phyloP scores from a whole-genome alignment of 2,888 invertebrate species.

The Scaptomyza flava region DNA sequence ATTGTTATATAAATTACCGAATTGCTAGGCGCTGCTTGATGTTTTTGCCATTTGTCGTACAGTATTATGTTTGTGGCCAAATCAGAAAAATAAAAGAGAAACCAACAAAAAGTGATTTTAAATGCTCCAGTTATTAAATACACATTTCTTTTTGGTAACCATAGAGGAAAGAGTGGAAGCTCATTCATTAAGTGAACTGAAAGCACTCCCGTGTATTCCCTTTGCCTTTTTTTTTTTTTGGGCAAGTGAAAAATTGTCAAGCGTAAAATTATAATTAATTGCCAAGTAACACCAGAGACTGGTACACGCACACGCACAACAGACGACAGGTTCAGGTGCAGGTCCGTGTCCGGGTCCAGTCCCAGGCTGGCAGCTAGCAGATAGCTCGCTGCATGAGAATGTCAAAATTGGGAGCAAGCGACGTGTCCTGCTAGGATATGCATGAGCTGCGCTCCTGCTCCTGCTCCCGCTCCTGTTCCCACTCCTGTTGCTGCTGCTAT shows the following conservation, averaged over 20 bases:
- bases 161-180: background rate
- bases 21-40: slow-evolving; percentile 18
- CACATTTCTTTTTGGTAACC: slow-evolving; percentile 32
- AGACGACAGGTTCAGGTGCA: slow-evolving; percentile 15
- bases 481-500: background rate
- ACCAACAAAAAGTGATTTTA: slow-evolving; percentile 20
- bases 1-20: slow-evolving; percentile 39
- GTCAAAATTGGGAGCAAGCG: slow-evolving; percentile 41
- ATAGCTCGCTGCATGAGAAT: slow-evolving; percentile 45
- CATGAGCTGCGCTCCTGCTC: slow-evolving; percentile 15
- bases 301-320: slow-evolving; percentile 50
- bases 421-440: slow-evolving; percentile 36
- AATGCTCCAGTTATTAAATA: slow-evolving; percentile 49
- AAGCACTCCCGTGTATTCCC: slow-evolving; percentile 10
- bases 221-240: slow-evolving; percentile 41
- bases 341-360: slow-evolving; percentile 6
- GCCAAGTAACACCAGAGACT: slow-evolving; percentile 55
- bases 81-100: slow-evolving; percentile 3
- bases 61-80: slow-evolving; percentile 10
- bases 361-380: slow-evolving; percentile 28
- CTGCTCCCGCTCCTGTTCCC: slow-evolving; percentile 3
- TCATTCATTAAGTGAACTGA: slow-evolving; percentile 38
- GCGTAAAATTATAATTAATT: slow-evolving; percentile 79
- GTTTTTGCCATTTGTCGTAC: slow-evolving; percentile 1
- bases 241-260: slow-evolving; percentile 65